Evolutionary conservation across 1,140 invertebrate species (phyloP), one percentile per base, ranked within the genome.

Genomic region (Coelopa frigida): DNA sequence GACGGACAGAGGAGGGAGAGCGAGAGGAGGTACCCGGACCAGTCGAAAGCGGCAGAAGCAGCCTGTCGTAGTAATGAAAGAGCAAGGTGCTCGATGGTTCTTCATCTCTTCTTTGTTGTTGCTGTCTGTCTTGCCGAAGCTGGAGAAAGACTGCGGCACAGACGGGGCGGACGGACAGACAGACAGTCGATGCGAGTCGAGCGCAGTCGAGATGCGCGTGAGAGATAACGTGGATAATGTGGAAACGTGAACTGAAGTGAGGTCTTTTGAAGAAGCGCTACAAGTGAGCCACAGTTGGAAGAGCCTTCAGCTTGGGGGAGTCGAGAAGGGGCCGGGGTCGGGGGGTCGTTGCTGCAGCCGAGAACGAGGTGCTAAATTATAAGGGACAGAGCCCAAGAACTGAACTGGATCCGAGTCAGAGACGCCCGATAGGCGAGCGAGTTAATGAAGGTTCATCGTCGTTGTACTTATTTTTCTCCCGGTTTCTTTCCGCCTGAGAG

Each of bases 21-120:
- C 45, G 48, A 55, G 52, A 55, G 50, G 39, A 41, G 50, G 40
- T 38, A 41, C 31, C 24, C 46, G 38, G 10, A 18, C 23, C 11
- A 32, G 8, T 26, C 44, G 39, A 26, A 44, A 29, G 27, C 14
- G 27, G 41, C n/a, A 17, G 27, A 32, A 31, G 27, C 10, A 18
- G 14, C 14, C 12, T 26, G 22, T n/a, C 14, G 33, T 36, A 8
- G 12, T 29, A 20, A 31, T 23, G 14, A 22, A 22, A 45, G 47
- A 38, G 32, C 31, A 20, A 27, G 27, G 40, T 29, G 49, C 50
- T 14, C 20, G 12, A 26, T 42, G n/a, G 15, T 42, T 15, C 36
- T 45, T 24, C 22, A 17, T 14, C n/a, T 14, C 6, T n/a, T 20
- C 23, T 36, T 36, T 45, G 20, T 45, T 45, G 22, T 44, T 44